Conservation (phyloP, 2,888 invertebrate species). For the Cantharis rufa region DNA sequence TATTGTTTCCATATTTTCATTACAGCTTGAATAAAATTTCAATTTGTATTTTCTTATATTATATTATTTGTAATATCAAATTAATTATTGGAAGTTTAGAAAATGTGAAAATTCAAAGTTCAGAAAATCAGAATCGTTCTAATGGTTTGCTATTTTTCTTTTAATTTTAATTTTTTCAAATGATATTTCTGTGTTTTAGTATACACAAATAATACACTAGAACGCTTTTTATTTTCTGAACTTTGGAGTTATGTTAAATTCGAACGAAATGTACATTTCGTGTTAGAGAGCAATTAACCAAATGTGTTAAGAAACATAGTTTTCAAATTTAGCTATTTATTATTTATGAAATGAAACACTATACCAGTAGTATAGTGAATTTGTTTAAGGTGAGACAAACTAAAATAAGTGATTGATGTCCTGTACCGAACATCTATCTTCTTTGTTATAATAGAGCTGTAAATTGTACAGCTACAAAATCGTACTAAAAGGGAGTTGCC, state of each 20-base stretch:
- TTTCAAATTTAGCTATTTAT: background rate
- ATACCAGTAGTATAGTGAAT: background rate
- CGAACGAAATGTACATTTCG: background rate
- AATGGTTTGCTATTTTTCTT: too few species aligned
- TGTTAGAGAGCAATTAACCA: background rate
- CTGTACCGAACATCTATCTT: background rate
- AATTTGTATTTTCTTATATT: too few species aligned
- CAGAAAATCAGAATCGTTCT: too few species aligned
- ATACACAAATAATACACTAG: background rate
- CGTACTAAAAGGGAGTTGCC: background rate
- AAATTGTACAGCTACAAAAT: conserved; percentile 13
- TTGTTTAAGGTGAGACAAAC: background rate
- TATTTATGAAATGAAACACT: background rate
- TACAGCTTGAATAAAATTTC: too few species aligned
- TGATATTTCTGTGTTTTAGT: background rate
- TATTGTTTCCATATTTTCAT: too few species aligned
- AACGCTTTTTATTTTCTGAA: background rate
- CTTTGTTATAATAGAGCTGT: conserved; percentile 2
- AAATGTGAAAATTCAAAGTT: too few species aligned
- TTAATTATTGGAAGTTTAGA: too few species aligned
- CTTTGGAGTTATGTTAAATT: background rate
- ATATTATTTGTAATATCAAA: too few species aligned
- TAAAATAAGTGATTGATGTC: background rate
- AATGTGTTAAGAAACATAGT: background rate
- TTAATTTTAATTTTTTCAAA: background rate